Base-by-base conservation (phyloP, 2,888 invertebrate genomes). In the Acronicta alni region DNA sequence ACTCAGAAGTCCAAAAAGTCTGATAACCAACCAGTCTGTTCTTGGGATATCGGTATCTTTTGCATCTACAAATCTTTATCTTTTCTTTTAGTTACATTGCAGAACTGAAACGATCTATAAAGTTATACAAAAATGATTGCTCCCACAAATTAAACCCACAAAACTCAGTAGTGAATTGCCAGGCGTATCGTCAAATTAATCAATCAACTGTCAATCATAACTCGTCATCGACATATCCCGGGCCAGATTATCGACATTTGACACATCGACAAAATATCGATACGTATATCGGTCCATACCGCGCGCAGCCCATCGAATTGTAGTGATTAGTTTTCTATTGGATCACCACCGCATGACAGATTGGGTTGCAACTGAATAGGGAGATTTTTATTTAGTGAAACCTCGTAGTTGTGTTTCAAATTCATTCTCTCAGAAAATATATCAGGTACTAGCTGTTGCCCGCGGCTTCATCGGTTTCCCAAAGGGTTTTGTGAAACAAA, bases 301-400 rank as follows among this genome's bases (percentile, higher is more conserved):
- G 30, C 17, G 48, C 37, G 35, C 38, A 55, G 14, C 30, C 48
- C 60, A 49, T 26, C 30, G 48, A 48, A 56, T 45, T 39, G 42
- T 60, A 44, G 60, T 42, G 70, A 70, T 70, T 68, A 60, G 70
- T 60, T 70, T 69, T 65, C 66, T 49, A 65, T 65, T 59, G 38
- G 48, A 59, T 60, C 60, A 70, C 35, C 23, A 14, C 51, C 26
- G 35, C 41, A 38, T 8, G 38, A 56, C 60, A 30, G 12, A 52
- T 70, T 46, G 26, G 47, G 38, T 68, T 57, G n/a, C 46, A 55
- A 42, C 44, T 45, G 12, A 46, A 18, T 52, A 14, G 54, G 8
- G 20, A 39, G 12, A 32, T 30, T 30, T 63, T 55, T 70, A 70
- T 59, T 65, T 49, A 48, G 52, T 37, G 4, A 20, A 15, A 10